Percentiles rank a stretch among this genome's conserved stretches.
Conservation (phyloP, 2,797 vertebrate species). For the Jordanella pulchra region DNA sequence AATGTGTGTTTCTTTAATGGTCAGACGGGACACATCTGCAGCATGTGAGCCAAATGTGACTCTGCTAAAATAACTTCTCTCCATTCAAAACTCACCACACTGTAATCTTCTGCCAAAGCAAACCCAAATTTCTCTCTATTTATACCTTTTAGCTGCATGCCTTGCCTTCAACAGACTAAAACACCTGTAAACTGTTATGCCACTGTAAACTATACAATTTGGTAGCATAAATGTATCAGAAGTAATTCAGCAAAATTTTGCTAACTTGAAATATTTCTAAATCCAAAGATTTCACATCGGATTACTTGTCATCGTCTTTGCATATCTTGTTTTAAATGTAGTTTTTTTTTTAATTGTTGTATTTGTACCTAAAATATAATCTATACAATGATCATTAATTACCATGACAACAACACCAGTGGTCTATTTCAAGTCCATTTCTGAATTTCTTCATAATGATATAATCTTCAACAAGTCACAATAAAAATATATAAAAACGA, state of each 20-base stretch:
- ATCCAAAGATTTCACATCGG: background rate
- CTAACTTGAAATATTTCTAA: background rate
- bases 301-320: background rate
- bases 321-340: background rate
- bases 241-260: background rate
- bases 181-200: constrained; percentile 11
- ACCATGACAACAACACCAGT: background rate
- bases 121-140: constrained; percentile 27
- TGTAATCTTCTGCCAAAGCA: constrained; percentile 31
- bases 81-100: background rate
- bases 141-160: constrained; percentile 11
- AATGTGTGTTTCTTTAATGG: background rate
- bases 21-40: background rate
- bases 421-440: background rate
- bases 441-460: background rate
- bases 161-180: constrained; percentile 27
- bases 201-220: background rate
- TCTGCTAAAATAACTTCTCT: constrained; percentile 17
- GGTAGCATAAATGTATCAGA: background rate
- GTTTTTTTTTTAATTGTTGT: too few relatives aligned
- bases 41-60: constrained; percentile 1
- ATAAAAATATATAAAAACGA: too few relatives aligned
- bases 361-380: too few relatives aligned
- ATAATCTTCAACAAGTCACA: background rate
- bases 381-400: background rate